These are phyloP conservation scores for Pluvialis apricaria DNA, from an alignment of 2,113 vertebrate species.

Conservation along the genomic window DNA sequence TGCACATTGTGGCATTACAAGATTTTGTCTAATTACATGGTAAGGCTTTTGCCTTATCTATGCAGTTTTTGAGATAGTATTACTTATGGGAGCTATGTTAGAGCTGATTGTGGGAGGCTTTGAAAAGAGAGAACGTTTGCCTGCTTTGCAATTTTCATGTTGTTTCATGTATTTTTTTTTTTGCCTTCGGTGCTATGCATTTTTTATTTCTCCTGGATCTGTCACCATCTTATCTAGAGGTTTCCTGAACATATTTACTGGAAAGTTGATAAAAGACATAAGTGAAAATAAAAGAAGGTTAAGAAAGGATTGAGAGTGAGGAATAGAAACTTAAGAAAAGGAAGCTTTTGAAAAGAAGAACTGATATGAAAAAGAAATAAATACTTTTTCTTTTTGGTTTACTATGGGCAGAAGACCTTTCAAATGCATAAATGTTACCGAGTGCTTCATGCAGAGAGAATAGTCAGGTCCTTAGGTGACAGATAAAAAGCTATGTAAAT, in stretches of 20 bases:
- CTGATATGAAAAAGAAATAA: neutral
- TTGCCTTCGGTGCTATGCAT: neutral
- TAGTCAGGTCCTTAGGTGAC: neutral
- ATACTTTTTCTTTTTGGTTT: neutral
- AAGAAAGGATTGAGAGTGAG: neutral
- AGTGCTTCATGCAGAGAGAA: neutral
- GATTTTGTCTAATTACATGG: neutral
- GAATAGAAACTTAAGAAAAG: neutral
- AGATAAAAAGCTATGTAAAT: slow-evolving; percentile 7
- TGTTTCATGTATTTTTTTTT: neutral
- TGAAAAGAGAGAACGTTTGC: neutral
- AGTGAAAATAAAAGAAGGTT: neutral
- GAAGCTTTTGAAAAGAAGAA: neutral
- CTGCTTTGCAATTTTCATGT: neutral
- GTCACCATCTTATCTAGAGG: neutral
- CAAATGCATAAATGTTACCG: neutral
- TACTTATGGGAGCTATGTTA: neutral
- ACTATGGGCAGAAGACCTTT: neutral
- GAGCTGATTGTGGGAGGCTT: neutral
- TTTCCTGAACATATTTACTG: slow-evolving; percentile 16
- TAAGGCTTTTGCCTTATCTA: neutral
- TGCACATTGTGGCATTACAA: neutral
- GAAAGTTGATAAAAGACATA: neutral
- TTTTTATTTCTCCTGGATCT: slow-evolving; percentile 26
- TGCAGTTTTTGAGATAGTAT: neutral